Conservation (phyloP, 2,888 invertebrate genomes). For the Drosophila austrosaltans region DNA sequence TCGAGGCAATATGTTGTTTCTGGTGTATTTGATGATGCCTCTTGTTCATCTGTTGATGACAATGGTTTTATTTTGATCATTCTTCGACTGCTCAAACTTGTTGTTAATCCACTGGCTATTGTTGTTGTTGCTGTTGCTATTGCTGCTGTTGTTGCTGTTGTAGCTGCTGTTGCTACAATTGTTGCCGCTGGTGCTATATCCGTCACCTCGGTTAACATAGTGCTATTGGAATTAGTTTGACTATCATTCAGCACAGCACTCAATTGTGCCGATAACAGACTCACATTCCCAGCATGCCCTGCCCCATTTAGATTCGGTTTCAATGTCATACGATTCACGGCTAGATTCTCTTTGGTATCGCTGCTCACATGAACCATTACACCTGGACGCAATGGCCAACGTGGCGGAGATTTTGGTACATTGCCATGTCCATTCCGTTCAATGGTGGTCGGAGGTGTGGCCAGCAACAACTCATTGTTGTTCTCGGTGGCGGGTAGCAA, state of each 20-base stretch:
- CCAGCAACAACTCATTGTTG: slow-evolving; percentile 49
- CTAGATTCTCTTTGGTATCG: slow-evolving; percentile 90
- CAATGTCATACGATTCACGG: slow-evolving; percentile 84
- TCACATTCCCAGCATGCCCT: slow-evolving; percentile 35
- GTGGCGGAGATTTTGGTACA: slow-evolving; percentile 83
- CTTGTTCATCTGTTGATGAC: slow-evolving; percentile 59
- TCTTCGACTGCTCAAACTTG: slow-evolving; percentile 18
- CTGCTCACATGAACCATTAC: slow-evolving; percentile 91
- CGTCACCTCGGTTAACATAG: slow-evolving; percentile 61
- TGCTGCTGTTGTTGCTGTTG: slow-evolving; percentile 24
- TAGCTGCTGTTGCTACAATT: slow-evolving; percentile 22
- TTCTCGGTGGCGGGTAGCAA: slow-evolving; percentile 39
- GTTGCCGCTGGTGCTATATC: slow-evolving; percentile 30
- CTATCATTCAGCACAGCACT: slow-evolving; percentile 63
- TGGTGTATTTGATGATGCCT: neutral
- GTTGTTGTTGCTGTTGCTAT: slow-evolving; percentile 27
- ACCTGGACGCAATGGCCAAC: slow-evolving; percentile 95
- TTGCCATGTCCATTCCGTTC: slow-evolving; percentile 43
- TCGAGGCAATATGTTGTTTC: slow-evolving; percentile 39
- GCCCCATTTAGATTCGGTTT: slow-evolving; percentile 40
- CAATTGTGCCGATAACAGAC: slow-evolving; percentile 64
- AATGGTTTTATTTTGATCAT: slow-evolving; percentile 46
- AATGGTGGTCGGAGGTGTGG: slow-evolving; percentile 55
- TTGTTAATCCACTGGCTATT: slow-evolving; percentile 7
- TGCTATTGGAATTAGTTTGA: slow-evolving; percentile 63